Conservation (phyloP, 2,888 invertebrate genomes). For the Eupeodes luniger region DNA sequence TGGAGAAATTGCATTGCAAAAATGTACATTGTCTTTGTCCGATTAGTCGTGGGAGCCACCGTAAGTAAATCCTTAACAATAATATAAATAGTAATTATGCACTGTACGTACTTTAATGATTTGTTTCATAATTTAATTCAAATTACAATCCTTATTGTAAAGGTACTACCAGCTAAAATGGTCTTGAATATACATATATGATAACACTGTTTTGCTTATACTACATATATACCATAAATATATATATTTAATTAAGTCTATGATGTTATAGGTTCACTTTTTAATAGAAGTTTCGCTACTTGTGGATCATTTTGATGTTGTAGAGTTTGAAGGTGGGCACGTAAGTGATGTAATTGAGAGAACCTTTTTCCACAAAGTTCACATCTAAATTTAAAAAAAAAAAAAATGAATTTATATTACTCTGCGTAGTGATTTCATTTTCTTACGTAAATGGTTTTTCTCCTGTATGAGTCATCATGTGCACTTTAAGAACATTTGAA, state of each 20-base stretch:
- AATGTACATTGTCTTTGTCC: no score
- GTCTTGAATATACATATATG: neutral
- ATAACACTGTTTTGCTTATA: neutral
- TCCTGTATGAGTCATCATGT: conserved; percentile 83
- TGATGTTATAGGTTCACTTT: conserved; percentile 67
- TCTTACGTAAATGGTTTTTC: conserved; percentile 82
- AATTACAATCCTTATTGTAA: neutral
- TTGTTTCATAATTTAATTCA: conserved; percentile 9
- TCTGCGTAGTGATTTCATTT: neutral
- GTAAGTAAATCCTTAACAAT: no score
- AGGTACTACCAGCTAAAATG: conserved; percentile 10
- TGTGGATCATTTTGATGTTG: conserved; percentile 82
- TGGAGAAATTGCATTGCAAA: no score
- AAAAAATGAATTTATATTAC: neutral
- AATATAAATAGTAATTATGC: neutral
- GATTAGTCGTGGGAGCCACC: no score
- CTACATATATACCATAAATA: neutral
- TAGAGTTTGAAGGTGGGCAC: conserved; percentile 83
- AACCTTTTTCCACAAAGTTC: conserved; percentile 82
- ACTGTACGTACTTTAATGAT: neutral
- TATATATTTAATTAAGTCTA: neutral
- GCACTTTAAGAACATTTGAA: conserved; percentile 82
- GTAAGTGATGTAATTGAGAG: conserved; percentile 82
- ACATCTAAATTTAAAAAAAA: conserved; percentile 78
- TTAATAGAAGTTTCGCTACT: conserved; percentile 76